Base-by-base conservation (phyloP, 53 echinoderm and acorn worm species). In the Stichopus horrens region DNA sequence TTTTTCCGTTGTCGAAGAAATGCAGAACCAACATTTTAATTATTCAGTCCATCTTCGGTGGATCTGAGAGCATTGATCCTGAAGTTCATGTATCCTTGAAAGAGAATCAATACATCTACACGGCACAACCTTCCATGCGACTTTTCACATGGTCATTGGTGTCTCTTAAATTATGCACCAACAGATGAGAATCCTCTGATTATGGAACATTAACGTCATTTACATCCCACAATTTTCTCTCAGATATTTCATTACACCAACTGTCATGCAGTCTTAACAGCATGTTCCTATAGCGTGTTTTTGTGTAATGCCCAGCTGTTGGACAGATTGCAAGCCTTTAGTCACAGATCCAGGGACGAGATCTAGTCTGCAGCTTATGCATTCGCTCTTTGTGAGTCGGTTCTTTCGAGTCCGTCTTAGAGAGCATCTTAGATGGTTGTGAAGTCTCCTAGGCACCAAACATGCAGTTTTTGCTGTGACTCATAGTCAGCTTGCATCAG, bases 361-460 rank as follows among this genome's bases (percentile, higher is more conserved):
- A 63, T 63, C n/a, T n/a, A n/a, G n/a, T n/a, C 37, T 37, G 37
- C 37, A 37, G 37, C 37, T 37, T 2, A 37, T 37, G 37, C 37
- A 37, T 37, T 37, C 37, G 37, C 37, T 37, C 37, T 2, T 37
- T 37, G 37, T 37, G 37, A 37, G 37, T 37, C 37, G 37, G 37
- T 37, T 37, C 37, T 75, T 20, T 66, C 52, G 23, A 23, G 10
- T 23, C 52, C 21, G 79, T 53, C 19, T 9, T 52, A 53, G 79
- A 14, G n/a, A 54, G 79, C 13, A 79, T 55, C 79, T 55, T 79
- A 51, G 8, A 52, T 79, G 14, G 19, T 79, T 55, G 53, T 79
- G 37, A 37, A 37, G 79, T 79, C 53, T 79, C 79, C 79, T 79
- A 79, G 79, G 79, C 79, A 53, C 79, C 79, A 79, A 55, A 79